Evolutionary conservation across 1,140 invertebrate genomes (phyloP).

Genomic region (Drosophila oshimai): DNA sequence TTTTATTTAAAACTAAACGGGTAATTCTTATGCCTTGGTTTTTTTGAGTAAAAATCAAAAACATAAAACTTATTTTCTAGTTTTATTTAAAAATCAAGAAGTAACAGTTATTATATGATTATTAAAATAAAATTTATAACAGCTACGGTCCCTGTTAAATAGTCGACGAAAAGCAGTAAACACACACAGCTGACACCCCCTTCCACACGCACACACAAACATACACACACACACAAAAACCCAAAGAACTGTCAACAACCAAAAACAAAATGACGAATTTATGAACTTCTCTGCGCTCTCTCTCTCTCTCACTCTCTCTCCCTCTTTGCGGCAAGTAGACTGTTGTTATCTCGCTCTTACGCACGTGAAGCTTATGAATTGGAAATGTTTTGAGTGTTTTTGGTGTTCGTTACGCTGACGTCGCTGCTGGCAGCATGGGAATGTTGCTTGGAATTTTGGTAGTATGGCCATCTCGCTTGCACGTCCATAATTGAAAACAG

Average conservation of each 20-base stretch:
- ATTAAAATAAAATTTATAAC: no score
- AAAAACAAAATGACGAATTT: slow-evolving; percentile 82
- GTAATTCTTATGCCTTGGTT: no score
- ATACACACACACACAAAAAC: slow-evolving; percentile 20
- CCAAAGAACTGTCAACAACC: slow-evolving; percentile 73
- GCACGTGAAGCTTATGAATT: not conserved
- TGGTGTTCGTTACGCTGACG: slow-evolving; percentile 34
- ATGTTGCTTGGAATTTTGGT: slow-evolving; percentile 51
- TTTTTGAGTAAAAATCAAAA: no score
- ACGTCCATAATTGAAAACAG: slow-evolving; percentile 47
- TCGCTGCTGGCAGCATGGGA: slow-evolving; percentile 52
- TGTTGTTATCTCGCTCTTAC: slow-evolving; percentile 43
- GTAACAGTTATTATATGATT: no score
- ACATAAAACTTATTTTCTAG: no score
- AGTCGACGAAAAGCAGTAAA: slow-evolving; percentile 48
- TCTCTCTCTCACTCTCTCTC: slow-evolving; percentile 8
- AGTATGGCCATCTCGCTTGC: slow-evolving; percentile 46
- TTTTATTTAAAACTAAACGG: no score
- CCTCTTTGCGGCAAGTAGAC: slow-evolving; percentile 1
- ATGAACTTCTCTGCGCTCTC: slow-evolving; percentile 69
- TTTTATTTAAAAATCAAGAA: no score
- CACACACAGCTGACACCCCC: slow-evolving; percentile 44
- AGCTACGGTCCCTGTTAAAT: no score
- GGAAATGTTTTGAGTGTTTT: slow-evolving; percentile 50
- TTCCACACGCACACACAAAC: not conserved